Evolutionary conservation across 1,140 invertebrate species (phyloP).

Genomic region (Scylla paramamosain): DNA sequence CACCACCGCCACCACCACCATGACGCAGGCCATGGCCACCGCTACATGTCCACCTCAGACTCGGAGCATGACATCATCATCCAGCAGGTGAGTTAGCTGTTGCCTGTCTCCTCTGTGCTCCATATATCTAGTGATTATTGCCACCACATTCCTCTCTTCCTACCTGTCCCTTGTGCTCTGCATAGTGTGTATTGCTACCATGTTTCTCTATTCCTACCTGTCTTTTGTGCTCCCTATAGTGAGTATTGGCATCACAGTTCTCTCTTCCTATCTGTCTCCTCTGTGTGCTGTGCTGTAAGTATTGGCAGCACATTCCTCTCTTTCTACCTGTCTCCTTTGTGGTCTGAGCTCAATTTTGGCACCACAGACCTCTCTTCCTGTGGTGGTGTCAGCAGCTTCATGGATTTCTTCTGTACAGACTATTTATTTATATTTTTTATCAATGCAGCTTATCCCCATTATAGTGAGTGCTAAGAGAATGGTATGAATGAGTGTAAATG

Average conservation of each 20-base stretch:
- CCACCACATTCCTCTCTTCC: background rate
- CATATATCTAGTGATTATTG: background rate
- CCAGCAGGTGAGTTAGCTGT: conserved; percentile 46
- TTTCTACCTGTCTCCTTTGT: background rate
- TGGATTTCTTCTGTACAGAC: too few relatives aligned
- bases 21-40: background rate
- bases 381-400: too few relatives aligned
- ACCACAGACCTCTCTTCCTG: too few relatives aligned
- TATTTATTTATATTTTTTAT: too few relatives aligned
- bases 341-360: too few relatives aligned
- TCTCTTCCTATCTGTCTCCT: background rate
- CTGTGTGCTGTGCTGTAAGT: background rate
- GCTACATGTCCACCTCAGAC: conserved; percentile 72
- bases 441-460: too few relatives aligned
- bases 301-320: background rate
- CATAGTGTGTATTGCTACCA: too few relatives aligned
- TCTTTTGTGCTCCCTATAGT: too few relatives aligned
- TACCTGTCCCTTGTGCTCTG: background rate
- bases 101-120: background rate
- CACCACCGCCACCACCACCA: conserved; percentile 7
- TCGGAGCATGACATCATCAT: conserved; percentile 70
- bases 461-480: too few relatives aligned
- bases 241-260: too few relatives aligned
- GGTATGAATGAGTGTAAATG: too few relatives aligned
- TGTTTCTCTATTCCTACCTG: too few relatives aligned